Evolutionary conservation across 2,113 vertebrate genomes (phyloP).

Genomic region (Abramis brama): DNA sequence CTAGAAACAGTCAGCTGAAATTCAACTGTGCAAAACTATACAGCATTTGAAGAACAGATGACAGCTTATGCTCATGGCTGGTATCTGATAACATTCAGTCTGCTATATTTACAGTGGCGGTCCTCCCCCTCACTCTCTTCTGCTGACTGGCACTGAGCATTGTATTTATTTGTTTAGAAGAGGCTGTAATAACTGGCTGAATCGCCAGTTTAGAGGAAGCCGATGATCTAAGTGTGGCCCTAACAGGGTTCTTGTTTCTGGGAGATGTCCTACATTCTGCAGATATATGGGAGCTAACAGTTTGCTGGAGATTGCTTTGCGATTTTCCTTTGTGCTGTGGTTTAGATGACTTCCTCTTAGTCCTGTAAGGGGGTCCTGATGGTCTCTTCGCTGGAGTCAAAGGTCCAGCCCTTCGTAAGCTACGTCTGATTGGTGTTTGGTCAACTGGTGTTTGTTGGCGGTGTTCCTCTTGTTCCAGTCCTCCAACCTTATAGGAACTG

Average conservation of each 20-base stretch:
- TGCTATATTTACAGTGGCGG: background rate
- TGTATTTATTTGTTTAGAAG: slow-evolving; percentile 25
- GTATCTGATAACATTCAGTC: slow-evolving; percentile 35
- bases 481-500: slow-evolving; percentile 26
- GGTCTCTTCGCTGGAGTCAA: slow-evolving; percentile 52
- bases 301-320: slow-evolving; percentile 26
- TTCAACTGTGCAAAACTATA: slow-evolving; percentile 61
- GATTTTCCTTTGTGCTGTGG: slow-evolving; percentile 46
- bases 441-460: slow-evolving; percentile 1
- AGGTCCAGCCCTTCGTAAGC: slow-evolving; percentile 30
- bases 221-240: slow-evolving; percentile 46
- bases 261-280: slow-evolving; percentile 51
- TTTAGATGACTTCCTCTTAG: slow-evolving; percentile 49
- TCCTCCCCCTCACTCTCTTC: slow-evolving; percentile 31
- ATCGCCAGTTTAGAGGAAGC: slow-evolving; percentile 35
- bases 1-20: slow-evolving; percentile 39
- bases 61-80: slow-evolving; percentile 32
- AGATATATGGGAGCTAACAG: slow-evolving; percentile 47
- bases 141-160: slow-evolving; percentile 18
- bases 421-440: slow-evolving; percentile 42
- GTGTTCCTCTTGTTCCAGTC: slow-evolving; percentile 21
- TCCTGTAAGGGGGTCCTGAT: slow-evolving; percentile 47
- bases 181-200: background rate
- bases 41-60: slow-evolving; percentile 40
- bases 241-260: slow-evolving; percentile 39